Evolutionary conservation across 2,113 vertebrate genomes (phyloP), one percentile per base, ranked within the genome.

Genomic region (Donacobius atricapilla): DNA sequence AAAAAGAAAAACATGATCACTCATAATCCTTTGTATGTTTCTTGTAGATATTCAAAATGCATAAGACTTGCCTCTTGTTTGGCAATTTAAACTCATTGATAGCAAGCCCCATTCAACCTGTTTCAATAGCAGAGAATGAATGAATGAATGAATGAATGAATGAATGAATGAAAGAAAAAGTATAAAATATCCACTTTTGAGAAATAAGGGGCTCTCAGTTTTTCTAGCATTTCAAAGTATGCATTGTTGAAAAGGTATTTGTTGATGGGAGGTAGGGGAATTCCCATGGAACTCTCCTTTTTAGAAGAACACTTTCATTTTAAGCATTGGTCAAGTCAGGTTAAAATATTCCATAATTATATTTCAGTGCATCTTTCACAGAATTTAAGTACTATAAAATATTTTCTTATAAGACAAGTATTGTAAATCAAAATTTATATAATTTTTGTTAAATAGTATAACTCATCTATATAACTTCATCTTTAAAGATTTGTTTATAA

Each of bases 31-130:
- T 82, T 76, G 28, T 85, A 69, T 85, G 72, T 82, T 96, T 93
- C 84, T 83, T 70, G 80, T 77, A 95, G 91, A 94, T 95, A 94
- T 24, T 94, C 85, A 81, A 60, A 94, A 77, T 31, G 61, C 91
- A 64, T 57, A 60, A 92, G 78, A 60, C 95, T 87, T 88, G 87
- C 27, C 65, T 87, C 44, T 94, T 80, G 28, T 90, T 70, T 65
- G 78, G 51, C 90, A 61, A 42, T 93, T 94, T 44, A 89, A 78
- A 64, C 68, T 53, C 65, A 27, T 45, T 51, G 80, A 57, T 58
- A 86, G 66, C 79, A 83, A 95, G 40, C 48, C 39, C 83, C 83
- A 83, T 87, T 87, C 73, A 95, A 25, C 51, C 78, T 33, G 37
- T 60, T 84, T 89, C 68, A 42, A 42, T 44, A 56, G 61, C 28